These are phyloP conservation scores for Brachyptera risi DNA, from an alignment of 2,888 invertebrate species.

Conservation along the genomic window DNA sequence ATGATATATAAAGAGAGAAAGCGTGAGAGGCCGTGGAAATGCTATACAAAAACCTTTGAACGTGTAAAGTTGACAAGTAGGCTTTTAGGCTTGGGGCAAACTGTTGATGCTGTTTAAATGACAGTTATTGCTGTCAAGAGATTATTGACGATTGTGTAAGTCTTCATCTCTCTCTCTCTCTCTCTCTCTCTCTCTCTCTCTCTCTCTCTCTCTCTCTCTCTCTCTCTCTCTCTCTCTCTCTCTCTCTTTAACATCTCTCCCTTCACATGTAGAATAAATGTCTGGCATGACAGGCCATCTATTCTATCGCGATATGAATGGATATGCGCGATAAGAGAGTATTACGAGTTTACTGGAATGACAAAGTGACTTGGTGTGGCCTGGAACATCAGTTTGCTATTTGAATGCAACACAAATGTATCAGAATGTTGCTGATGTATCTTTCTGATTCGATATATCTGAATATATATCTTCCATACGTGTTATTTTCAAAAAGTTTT, in stretches of 20 bases:
- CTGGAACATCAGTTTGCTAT: not conserved
- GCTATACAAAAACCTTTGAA: conserved; percentile 6
- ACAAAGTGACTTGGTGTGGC: not conserved
- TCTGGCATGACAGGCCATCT: conserved; percentile 24
- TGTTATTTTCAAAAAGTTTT: conserved; percentile 21
- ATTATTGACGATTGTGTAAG: conserved; percentile 28
- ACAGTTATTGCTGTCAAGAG: conserved; percentile 28
- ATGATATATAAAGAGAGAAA: not conserved
- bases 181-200: not conserved
- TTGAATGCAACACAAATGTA: too few species aligned
- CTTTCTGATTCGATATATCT: too few species aligned
- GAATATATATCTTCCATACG: too few species aligned
- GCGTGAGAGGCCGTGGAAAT: not conserved
- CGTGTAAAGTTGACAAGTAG: conserved; percentile 17
- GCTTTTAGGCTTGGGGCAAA: conserved; percentile 16
- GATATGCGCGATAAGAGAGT: conserved; percentile 14
- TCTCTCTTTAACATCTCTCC: not conserved
- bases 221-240: too few species aligned
- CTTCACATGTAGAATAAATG: conserved; percentile 20
- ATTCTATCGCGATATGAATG: conserved; percentile 21
- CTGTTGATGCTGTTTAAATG: conserved; percentile 23
- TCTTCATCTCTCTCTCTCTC: too few species aligned
- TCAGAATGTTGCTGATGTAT: too few species aligned
- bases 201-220: too few species aligned
- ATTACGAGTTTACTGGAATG: not conserved